Evolutionary conservation across 1,140 invertebrate genomes (phyloP).

Genomic region (Saxidomus purpurata): DNA sequence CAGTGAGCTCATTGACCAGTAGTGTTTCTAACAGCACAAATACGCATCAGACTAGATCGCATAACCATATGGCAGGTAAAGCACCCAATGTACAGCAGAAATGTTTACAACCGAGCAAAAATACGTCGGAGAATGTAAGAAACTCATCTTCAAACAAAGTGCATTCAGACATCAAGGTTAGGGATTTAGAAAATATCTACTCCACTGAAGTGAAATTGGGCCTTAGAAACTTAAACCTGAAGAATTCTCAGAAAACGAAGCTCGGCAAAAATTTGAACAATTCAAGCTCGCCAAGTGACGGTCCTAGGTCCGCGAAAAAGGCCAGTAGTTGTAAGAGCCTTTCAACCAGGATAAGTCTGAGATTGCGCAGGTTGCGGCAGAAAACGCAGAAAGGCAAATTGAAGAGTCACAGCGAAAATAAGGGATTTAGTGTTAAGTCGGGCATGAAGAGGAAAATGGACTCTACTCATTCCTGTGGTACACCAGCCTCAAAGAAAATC

Average conservation of each 20-base stretch:
- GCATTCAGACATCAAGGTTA: conserved; percentile 44
- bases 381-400: conserved; percentile 30
- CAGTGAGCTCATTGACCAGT: neutral
- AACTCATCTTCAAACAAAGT: neutral
- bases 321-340: conserved; percentile 26
- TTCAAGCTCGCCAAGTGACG: conserved; percentile 5
- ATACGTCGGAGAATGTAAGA: conserved; percentile 45
- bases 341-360: conserved; percentile 60
- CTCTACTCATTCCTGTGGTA: neutral
- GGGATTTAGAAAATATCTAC: conserved; percentile 49
- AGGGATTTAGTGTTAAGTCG: conserved; percentile 4
- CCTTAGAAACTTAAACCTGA: conserved; percentile 43
- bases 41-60: conserved; percentile 12
- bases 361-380: conserved; percentile 53
- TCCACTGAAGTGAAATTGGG: conserved; percentile 45
- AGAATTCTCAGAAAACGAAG: conserved; percentile 36
- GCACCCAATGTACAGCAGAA: conserved; percentile 27
- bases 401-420: conserved; percentile 35
- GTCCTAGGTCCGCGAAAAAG: conserved; percentile 26
- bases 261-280: conserved; percentile 46
- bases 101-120: conserved; percentile 52
- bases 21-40: conserved; percentile 1
- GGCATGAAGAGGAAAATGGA: conserved; percentile 62
- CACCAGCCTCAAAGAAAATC: conserved; percentile 54
- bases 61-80: neutral